A percentile compares a stretch with the other conserved stretches of the same genome.
These are phyloP conservation scores for Pteria penguin DNA, from an alignment of 2,888 invertebrate genomes.

Conservation along the genomic window DNA sequence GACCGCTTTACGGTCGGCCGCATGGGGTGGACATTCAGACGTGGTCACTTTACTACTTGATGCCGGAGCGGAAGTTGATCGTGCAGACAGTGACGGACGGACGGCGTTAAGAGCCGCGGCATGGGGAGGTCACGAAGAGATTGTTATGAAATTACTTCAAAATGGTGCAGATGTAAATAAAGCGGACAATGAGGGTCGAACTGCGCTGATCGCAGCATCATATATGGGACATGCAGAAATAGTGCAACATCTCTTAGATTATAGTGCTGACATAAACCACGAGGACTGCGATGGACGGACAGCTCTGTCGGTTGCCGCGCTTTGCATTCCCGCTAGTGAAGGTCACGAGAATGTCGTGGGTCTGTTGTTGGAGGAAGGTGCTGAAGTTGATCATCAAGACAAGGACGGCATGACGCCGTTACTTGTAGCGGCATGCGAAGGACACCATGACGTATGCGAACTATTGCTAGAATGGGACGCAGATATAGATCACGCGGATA, in stretches of 20 bases:
- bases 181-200: conserved; percentile 81
- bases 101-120: conserved; percentile 94
- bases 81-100: conserved; percentile 82
- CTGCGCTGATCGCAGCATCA: conserved; percentile 84
- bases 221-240: conserved; percentile 86
- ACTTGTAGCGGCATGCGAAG: conserved; percentile 79
- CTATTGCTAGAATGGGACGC: conserved; percentile 94
- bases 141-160: conserved; percentile 83
- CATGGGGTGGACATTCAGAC: conserved; percentile 93
- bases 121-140: conserved; percentile 82
- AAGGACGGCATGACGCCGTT: conserved; percentile 79
- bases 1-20: conserved; percentile 87
- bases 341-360: conserved; percentile 78
- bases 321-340: conserved; percentile 81
- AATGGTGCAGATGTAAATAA: conserved; percentile 82
- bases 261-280: conserved; percentile 81
- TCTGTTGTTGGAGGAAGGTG: conserved; percentile 75
- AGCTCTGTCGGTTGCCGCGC: conserved; percentile 86
- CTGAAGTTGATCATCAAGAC: conserved; percentile 78
- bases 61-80: conserved; percentile 83
- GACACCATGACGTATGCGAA: conserved; percentile 86
- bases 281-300: conserved; percentile 95
- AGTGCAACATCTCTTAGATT: conserved; percentile 81
- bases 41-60: conserved; percentile 83
- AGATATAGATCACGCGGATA: conserved; percentile 92